phyloP scores from a whole-genome alignment of 2,113 vertebrate genomes.

The Symphodus melops region DNA sequence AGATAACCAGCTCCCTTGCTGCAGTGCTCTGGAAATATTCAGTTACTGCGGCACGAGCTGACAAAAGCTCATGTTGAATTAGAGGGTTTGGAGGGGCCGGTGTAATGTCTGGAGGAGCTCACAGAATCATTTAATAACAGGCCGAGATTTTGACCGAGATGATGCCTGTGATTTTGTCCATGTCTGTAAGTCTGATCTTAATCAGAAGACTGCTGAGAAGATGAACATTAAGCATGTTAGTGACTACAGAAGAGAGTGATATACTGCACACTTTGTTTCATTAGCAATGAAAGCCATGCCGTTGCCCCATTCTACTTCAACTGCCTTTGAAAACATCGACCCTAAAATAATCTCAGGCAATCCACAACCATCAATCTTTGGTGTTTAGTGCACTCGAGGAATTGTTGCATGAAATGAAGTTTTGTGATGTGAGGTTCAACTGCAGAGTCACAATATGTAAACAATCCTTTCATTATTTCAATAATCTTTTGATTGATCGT shows the following conservation, averaged over 20 bases:
- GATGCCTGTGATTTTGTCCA: conserved; percentile 34
- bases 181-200: conserved; percentile 54
- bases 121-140: conserved; percentile 67
- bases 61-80: conserved; percentile 69
- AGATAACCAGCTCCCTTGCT: conserved; percentile 60
- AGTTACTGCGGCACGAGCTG: conserved; percentile 59
- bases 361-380: too few relatives aligned
- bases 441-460: too few relatives aligned
- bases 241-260: conserved; percentile 7
- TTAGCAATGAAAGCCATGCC: not conserved
- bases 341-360: too few relatives aligned
- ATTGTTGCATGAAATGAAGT: too few relatives aligned
- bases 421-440: too few relatives aligned
- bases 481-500: too few relatives aligned
- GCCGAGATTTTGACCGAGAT: conserved; percentile 45
- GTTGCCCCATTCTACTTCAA: not conserved
- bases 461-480: too few relatives aligned
- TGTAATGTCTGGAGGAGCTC: conserved; percentile 43
- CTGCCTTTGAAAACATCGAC: not conserved
- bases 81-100: conserved; percentile 29
- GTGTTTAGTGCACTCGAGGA: too few relatives aligned
- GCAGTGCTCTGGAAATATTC: conserved; percentile 73
- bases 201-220: conserved; percentile 43
- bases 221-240: conserved; percentile 45
- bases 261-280: not conserved